Evolutionary conservation across 2,797 vertebrate genomes (phyloP), one percentile per base, ranked within the genome.

Genomic region (Euphonia xanthogaster): DNA sequence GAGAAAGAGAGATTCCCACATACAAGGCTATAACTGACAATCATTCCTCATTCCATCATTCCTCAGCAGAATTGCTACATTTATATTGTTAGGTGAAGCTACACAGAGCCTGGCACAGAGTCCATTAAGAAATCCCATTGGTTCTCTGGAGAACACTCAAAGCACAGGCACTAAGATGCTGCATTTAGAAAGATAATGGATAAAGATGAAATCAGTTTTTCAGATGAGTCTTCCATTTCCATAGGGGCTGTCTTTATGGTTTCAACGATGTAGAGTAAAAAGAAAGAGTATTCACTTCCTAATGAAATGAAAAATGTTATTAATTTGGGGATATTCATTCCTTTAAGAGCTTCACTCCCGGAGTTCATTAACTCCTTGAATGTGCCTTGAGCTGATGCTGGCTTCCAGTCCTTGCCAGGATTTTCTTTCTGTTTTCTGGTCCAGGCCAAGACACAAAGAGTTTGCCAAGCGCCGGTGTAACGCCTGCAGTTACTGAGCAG

Each of bases 231-330:
- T 78, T 96, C 19, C 39, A 76, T 90, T 93, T 95, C 93, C 88
- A 50, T 33, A 63, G 90, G 77, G 93, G 80, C 71, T n/a, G 12
- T 60, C 77, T 96, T 93, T 95, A 96, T 82, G 63, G 70, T 79
- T 92, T 85, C 70, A 72, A 1, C 86, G 80, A 60, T 85, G 80
- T 57, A 76, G 60, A 82, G 86, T 87, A 89, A 90, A 93, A 92
- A 80, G 79, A 75, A 80, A 85, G 77, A 88, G 51, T 70, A 89
- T 91, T 90, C 30, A 9, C 68, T 92, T 95, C 91, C 93, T 93
- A 96, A 97, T 88, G 82, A 95, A 95, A 96, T 94, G 82, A 90
- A 96, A 94, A 94, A 95, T 68, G 83, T 93, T 83, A 95, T 96
- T 97, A 97, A 86, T 96, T 94, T 90, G 3, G 54, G 30, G 65